A percentile compares a stretch with the other conserved stretches of the same genome.
Conservation (phyloP, 2,888 invertebrate species). For the Cremastobaeus sp. region DNA sequence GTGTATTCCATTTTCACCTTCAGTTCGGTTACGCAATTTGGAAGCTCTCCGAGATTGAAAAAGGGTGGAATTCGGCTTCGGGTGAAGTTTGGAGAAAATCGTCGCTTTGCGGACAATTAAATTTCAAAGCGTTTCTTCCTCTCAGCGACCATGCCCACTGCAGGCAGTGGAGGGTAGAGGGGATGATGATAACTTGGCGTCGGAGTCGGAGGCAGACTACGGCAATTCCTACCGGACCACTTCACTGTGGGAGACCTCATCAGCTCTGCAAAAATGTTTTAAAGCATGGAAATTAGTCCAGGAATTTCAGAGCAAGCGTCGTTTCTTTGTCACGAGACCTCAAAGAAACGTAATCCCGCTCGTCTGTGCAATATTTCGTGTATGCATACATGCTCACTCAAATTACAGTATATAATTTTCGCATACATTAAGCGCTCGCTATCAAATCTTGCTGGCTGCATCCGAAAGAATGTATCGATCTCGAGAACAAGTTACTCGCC, state of each 20-base stretch:
- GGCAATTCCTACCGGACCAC: constrained; percentile 76
- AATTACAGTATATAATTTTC: no score
- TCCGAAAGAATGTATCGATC: no score
- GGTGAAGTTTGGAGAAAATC: constrained; percentile 37
- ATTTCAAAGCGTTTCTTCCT: constrained; percentile 85
- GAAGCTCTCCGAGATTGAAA: constrained; percentile 12
- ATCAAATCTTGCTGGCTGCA: no score
- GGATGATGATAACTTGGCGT: constrained; percentile 72
- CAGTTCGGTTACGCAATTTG: constrained; percentile 16
- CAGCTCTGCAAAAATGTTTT: constrained; percentile 79
- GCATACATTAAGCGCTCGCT: no score
- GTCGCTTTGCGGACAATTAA: constrained; percentile 66
- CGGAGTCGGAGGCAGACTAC: constrained; percentile 78
- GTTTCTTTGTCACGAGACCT: constrained; percentile 26
- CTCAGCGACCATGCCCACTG: constrained; percentile 86
- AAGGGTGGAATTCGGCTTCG: constrained; percentile 10
- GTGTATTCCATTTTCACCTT: background rate
- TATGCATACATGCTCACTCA: background rate
- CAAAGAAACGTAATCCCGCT: constrained; percentile 23
- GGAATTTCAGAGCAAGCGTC: constrained; percentile 24
- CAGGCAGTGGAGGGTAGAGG: constrained; percentile 78
- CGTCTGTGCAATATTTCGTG: background rate
- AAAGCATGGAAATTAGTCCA: constrained; percentile 43
- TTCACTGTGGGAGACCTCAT: constrained; percentile 80
- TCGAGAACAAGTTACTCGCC: no score